Percentiles rank a stretch among this genome's conserved stretches.
phyloP scores from a whole-genome alignment of 2,888 invertebrate species.

The Andrena praecox region DNA sequence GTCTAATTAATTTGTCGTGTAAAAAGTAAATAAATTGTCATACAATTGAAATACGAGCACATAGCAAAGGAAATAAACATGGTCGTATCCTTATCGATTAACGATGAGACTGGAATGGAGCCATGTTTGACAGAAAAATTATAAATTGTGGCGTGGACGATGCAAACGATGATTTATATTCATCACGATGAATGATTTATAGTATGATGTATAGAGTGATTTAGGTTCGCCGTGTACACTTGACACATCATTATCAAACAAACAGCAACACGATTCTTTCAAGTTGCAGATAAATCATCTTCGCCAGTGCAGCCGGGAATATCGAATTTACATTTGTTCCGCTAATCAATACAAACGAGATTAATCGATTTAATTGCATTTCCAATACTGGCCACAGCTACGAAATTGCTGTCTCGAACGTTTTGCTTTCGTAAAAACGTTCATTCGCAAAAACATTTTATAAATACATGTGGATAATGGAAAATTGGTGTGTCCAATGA shows the following conservation, averaged over 20 bases:
- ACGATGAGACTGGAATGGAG: neutral
- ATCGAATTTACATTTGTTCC: neutral
- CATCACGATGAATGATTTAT: neutral
- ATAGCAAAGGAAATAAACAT: no score
- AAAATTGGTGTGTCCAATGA: neutral
- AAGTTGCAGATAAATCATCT: conserved; percentile 6
- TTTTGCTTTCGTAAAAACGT: neutral
- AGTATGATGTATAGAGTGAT: no score
- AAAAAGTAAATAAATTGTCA: no score
- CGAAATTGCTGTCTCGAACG: neutral
- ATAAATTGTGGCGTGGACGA: neutral
- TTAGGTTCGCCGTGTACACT: neutral
- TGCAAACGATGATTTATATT: neutral
- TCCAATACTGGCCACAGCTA: neutral
- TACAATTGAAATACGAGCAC: no score
- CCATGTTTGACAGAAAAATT: neutral
- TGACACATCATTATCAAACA: neutral
- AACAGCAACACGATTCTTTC: conserved; percentile 7
- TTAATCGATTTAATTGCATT: neutral
- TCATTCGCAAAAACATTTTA: neutral
- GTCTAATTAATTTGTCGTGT: no score
- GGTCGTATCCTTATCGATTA: neutral
- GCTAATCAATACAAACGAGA: neutral
- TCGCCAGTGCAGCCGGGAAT: neutral
- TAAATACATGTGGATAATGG: neutral